Percentiles rank a stretch among this genome's conserved stretches.
phyloP scores from a whole-genome alignment of 2,888 invertebrate species.

The Coelinius sp. region DNA sequence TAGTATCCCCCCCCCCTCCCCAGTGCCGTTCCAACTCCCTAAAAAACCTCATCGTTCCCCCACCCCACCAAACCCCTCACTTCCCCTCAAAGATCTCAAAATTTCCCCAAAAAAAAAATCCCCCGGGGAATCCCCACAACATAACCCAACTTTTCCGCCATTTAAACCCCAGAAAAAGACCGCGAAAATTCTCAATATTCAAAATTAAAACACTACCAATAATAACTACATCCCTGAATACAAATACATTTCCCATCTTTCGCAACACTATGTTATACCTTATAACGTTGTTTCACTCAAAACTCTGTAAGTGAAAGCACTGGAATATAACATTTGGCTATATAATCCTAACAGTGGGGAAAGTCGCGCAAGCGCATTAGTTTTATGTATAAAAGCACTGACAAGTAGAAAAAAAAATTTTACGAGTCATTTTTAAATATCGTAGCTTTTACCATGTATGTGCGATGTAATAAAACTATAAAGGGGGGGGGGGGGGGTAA shows the following conservation, averaged over 20 bases:
- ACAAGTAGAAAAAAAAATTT: background rate
- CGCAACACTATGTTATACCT: background rate
- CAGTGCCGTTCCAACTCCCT: constrained; percentile 11
- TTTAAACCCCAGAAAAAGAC: background rate
- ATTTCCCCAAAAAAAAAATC: constrained; percentile 15
- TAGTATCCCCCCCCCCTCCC: background rate
- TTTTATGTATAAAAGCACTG: background rate
- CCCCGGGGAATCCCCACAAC: background rate
- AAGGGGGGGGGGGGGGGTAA: background rate
- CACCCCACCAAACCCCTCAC: background rate
- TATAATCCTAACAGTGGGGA: background rate
- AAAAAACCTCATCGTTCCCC: too few relatives aligned
- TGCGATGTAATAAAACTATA: constrained; percentile 20
- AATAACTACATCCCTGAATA: background rate
- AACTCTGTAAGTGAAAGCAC: constrained; percentile 23
- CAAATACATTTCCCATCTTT: constrained; percentile 16
- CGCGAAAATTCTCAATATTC: background rate
- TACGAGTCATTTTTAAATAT: constrained; percentile 3
- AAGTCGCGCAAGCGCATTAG: constrained; percentile 8
- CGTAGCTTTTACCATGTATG: constrained; percentile 5
- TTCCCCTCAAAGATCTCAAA: background rate
- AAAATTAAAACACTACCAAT: background rate
- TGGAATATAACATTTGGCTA: background rate
- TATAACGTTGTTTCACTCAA: constrained; percentile 17
- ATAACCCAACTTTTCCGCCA: background rate